phyloP scores from a whole-genome alignment of 1,140 invertebrate genomes.

The Apis laboriosa region DNA sequence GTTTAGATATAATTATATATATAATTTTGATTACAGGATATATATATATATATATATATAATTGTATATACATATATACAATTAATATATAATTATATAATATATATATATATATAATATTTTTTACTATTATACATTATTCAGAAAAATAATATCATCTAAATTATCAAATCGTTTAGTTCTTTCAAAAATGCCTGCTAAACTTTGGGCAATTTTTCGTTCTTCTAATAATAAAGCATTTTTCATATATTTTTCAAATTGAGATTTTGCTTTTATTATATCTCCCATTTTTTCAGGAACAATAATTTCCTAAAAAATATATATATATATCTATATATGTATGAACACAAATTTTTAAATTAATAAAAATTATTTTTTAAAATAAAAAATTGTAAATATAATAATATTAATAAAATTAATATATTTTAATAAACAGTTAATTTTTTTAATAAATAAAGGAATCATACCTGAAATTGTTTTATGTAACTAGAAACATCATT shows the following conservation, averaged over 20 bases:
- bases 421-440: background rate
- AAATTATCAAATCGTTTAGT: slow-evolving; percentile 68
- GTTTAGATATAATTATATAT: no score
- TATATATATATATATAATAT: background rate
- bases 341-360: background rate
- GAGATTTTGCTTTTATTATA: slow-evolving; percentile 73
- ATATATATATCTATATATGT: background rate
- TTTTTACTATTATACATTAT: background rate
- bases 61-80: no score
- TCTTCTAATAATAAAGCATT: slow-evolving; percentile 64
- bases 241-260: slow-evolving; percentile 67
- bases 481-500: slow-evolving; percentile 73
- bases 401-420: background rate
- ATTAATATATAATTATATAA: no score
- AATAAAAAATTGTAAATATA: background rate
- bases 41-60: no score
- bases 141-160: slow-evolving; percentile 31
- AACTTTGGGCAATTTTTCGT: slow-evolving; percentile 68
- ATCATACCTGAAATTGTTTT: slow-evolving; percentile 75
- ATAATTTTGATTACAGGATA: background rate
- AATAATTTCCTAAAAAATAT: slow-evolving; percentile 70
- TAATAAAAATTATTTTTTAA: background rate
- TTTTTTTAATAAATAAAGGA: background rate
- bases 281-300: slow-evolving; percentile 78
- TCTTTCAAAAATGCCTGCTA: slow-evolving; percentile 72